Base-by-base conservation (phyloP, 2,797 vertebrate species). In the Oreochromis mossambicus region DNA sequence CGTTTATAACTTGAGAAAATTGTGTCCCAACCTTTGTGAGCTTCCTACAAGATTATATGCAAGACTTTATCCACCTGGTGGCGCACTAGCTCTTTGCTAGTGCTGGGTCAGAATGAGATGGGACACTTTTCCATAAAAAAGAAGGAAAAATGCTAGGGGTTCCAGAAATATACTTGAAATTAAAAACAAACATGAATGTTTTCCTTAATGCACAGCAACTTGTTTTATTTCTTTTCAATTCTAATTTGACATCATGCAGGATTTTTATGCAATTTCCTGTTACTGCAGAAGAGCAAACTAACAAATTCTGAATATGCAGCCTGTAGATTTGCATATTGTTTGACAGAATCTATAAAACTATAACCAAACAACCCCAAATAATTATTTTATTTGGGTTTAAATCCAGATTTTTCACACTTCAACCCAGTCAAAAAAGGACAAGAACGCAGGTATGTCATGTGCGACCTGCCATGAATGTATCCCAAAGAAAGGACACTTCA, bases 11-110 rank as follows among this genome's bases (percentile, higher is more conserved):
- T 73, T 70, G 66, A 26, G 41, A 41, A 46, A 70, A 46, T 11
- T 70, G 21, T 26, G 66, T 73, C 41, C 43, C 41, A 15, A 29
- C 68, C 41, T 75, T 32, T 3, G 24, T 75, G 68, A 50, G 68
- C 10, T 32, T 75, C 43, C 7, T 32, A 19, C 43, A n/a, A 19
- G 26, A 75, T 32, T 32, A 32, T 17, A 9, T 34, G 11, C 61
- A 0, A 13, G 19, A 1, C 6, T 46, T 7, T 4, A 50, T 46
- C 94, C 96, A 92, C 93, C 89, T 79, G 95, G 91, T 91, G 95
- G 94, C 1, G 89, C 86, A 6, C 79, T 90, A 73, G 77, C 78
- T 70, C 88, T 85, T 21, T 32, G 17, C 2, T 13, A 32, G 9
- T 61, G 12, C 24, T 61, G 3, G 14, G 52, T 50, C 6, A 70